These are phyloP conservation scores for Chromobotia macracanthus DNA, from an alignment of 2,797 vertebrate genomes.

Conservation along the genomic window DNA sequence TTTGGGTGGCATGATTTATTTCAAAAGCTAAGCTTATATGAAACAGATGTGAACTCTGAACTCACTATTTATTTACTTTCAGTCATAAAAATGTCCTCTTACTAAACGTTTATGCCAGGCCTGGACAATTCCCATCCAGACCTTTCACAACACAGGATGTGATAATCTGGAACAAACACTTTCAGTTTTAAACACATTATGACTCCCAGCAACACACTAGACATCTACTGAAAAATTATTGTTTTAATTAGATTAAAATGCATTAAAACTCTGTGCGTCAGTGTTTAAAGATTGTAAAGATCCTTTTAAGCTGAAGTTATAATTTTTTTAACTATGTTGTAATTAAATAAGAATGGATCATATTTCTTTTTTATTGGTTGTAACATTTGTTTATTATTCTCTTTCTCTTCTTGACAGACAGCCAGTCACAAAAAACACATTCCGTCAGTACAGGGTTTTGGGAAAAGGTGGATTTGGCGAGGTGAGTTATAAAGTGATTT, in stretches of 20 bases:
- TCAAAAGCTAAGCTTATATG: conserved; percentile 40
- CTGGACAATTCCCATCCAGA: conserved; percentile 38
- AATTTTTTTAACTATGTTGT: conserved; percentile 22
- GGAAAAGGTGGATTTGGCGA: conserved; percentile 90
- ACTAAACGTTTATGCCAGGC: conserved; percentile 36
- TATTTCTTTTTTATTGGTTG: conserved; percentile 4
- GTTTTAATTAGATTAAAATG: conserved; percentile 13
- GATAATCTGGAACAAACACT: conserved; percentile 19
- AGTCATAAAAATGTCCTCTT: conserved; percentile 41
- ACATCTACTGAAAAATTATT: neutral
- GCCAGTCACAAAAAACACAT: conserved; percentile 86
- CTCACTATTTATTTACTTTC: conserved; percentile 55
- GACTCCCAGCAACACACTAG: neutral
- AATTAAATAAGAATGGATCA: conserved; percentile 1
- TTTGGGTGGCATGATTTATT: conserved; percentile 47
- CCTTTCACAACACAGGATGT: conserved; percentile 34
- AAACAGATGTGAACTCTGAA: conserved; percentile 55
- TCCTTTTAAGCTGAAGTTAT: too few species aligned
- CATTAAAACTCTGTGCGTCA: neutral
- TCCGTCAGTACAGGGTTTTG: conserved; percentile 88
- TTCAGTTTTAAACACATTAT: conserved; percentile 2
- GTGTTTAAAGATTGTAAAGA: neutral
- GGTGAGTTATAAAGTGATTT: conserved; percentile 70
- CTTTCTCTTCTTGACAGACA: conserved; percentile 74
- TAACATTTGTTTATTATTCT: conserved; percentile 32